Conservation (phyloP, 2,797 vertebrate species). For the Lutjanus argentimaculatus region DNA sequence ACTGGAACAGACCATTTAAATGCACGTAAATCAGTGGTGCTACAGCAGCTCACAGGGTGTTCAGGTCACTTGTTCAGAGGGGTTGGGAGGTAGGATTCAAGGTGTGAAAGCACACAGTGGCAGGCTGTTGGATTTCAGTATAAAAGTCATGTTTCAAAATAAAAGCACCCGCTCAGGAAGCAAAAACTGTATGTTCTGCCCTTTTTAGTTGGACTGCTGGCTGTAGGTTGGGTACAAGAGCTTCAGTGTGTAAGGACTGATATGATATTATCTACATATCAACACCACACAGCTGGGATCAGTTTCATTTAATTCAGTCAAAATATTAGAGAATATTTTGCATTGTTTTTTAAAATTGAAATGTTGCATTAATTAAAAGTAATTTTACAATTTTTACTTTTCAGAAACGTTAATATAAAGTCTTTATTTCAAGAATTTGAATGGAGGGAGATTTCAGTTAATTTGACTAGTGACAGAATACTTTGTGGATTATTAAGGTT, state of each 20-base stretch:
- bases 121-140: neutral
- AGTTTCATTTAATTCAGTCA: neutral
- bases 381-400: neutral
- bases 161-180: neutral
- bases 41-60: neutral
- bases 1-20: neutral
- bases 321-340: neutral
- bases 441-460: neutral
- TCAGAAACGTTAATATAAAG: neutral
- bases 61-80: neutral
- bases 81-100: slow-evolving; percentile 2
- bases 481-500: neutral
- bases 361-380: neutral
- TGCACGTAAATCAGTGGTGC: neutral
- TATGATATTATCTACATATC: neutral
- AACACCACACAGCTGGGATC: neutral
- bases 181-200: neutral
- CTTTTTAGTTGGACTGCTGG: neutral
- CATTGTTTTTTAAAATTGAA: neutral
- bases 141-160: neutral
- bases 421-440: neutral
- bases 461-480: neutral
- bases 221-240: neutral
- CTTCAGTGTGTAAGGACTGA: neutral
- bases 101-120: slow-evolving; percentile 13